A percentile compares a stretch with the other conserved stretches of the same genome.
Evolutionary conservation across 1,140 invertebrate genomes (phyloP).

Genomic region (Anastatus disparis): DNA sequence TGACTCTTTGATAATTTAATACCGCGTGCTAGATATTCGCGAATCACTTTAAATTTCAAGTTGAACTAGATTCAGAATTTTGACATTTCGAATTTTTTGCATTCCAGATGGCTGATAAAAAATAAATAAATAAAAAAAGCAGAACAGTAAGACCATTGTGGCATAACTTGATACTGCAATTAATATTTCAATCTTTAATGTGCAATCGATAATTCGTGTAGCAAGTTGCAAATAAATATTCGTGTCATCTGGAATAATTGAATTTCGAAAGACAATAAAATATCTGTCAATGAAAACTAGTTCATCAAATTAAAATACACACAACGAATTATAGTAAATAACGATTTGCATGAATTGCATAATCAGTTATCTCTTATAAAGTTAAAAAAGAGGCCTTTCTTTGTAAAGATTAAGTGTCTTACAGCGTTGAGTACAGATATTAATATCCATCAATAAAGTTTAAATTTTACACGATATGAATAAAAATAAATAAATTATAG

Average conservation of each 20-base stretch:
- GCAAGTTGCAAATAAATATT: background rate
- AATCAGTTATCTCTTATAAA: too few species aligned
- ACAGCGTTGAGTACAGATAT: constrained; percentile 22
- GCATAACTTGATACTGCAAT: background rate
- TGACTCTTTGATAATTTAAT: too few species aligned
- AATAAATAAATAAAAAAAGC: background rate
- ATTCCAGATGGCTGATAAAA: background rate
- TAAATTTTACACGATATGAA: constrained; percentile 16
- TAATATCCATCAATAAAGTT: constrained; percentile 28
- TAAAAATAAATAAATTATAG: constrained; percentile 13
- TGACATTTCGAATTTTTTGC: constrained; percentile 3
- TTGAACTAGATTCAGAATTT: background rate
- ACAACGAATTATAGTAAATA: constrained; percentile 1
- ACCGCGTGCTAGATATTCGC: constrained; percentile 6
- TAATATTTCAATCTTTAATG: too few species aligned
- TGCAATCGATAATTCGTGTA: too few species aligned
- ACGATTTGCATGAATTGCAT: too few species aligned
- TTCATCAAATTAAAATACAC: background rate
- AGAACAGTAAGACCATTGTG: too few species aligned
- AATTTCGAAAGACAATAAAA: too few species aligned
- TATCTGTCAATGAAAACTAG: too few species aligned
- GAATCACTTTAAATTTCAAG: constrained; percentile 2
- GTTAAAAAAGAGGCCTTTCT: constrained; percentile 30
- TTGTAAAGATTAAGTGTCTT: constrained; percentile 29
- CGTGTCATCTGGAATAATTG: background rate